phyloP scores from a whole-genome alignment of 2,888 invertebrate genomes.

The Eupithecia insigniata region DNA sequence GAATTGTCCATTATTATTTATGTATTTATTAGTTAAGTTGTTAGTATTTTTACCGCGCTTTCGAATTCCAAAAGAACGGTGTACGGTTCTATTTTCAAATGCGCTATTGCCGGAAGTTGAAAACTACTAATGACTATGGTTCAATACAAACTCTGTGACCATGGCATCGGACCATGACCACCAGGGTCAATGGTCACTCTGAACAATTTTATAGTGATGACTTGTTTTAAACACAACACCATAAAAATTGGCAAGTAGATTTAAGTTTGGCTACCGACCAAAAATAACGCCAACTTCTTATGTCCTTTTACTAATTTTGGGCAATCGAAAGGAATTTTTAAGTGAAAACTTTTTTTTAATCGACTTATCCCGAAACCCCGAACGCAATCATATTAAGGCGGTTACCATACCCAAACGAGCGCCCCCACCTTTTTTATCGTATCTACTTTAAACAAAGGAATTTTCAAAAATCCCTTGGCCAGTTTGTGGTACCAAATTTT shows the following conservation, averaged over 20 bases:
- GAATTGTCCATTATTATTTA: too few relatives aligned
- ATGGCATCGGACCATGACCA: conserved; percentile 3
- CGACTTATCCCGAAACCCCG: not conserved
- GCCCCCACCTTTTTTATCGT: too few relatives aligned
- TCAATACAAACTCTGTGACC: conserved; percentile 4
- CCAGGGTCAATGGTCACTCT: not conserved
- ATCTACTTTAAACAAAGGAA: too few relatives aligned
- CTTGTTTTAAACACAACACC: not conserved
- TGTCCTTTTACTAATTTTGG: not conserved
- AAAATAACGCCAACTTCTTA: not conserved
- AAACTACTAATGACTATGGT: not conserved
- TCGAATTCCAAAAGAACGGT: conserved; percentile 6
- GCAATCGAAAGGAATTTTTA: not conserved
- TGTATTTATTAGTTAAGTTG: too few relatives aligned
- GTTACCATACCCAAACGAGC: too few relatives aligned
- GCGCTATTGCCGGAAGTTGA: conserved; percentile 3
- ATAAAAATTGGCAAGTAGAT: not conserved
- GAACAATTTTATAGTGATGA: conserved; percentile 1
- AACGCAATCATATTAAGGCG: not conserved
- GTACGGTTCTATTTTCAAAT: conserved; percentile 9
- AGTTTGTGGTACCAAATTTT: too few relatives aligned
- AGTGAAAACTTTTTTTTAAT: not conserved
- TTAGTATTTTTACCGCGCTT: not conserved
- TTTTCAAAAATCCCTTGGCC: too few relatives aligned
- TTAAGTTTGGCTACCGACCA: not conserved